These are phyloP conservation scores for Diadromus collaris DNA, from an alignment of 2,888 invertebrate species.

Conservation along the genomic window DNA sequence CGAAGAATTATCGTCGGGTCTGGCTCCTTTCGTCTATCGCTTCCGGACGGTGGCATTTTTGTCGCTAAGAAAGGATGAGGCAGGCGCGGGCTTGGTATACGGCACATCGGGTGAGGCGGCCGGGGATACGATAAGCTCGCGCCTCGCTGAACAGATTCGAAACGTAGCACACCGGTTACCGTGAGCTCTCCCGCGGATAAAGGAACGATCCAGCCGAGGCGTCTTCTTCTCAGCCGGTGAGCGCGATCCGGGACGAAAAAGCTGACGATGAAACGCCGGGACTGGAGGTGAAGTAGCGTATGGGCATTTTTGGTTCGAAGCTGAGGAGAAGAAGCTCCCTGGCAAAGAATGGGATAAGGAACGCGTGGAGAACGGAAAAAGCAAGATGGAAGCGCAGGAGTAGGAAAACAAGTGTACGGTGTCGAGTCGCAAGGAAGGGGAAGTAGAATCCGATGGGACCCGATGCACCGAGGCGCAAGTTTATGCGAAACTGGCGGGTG, in stretches of 20 bases:
- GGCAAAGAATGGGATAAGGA: constrained; percentile 31
- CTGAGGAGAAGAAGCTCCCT: constrained; percentile 20
- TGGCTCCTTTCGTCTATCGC: constrained; percentile 4
- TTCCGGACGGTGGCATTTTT: constrained; percentile 32
- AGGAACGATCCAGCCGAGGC: constrained; percentile 36
- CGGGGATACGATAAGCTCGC: constrained; percentile 42
- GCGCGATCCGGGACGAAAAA: constrained; percentile 22
- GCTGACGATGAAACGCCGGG: constrained; percentile 41
- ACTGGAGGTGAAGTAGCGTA: background rate
- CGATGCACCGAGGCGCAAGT: constrained; percentile 53
- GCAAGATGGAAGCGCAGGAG: constrained; percentile 30
- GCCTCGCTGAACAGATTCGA: constrained; percentile 54
- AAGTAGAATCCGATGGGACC: constrained; percentile 35
- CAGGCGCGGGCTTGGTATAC: background rate
- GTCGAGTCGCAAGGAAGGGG: constrained; percentile 9
- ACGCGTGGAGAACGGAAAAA: constrained; percentile 45
- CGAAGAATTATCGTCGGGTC: constrained; percentile 36
- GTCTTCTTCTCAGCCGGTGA: constrained; percentile 28
- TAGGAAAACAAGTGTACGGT: background rate
- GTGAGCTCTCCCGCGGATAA: constrained; percentile 41
- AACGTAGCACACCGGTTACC: constrained; percentile 49
- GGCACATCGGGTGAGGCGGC: constrained; percentile 38
- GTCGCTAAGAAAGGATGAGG: constrained; percentile 29
- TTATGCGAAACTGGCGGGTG: constrained; percentile 58
- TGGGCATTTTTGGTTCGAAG: constrained; percentile 24